phyloP scores from a whole-genome alignment of 2,797 vertebrate species.

The Falco novaeseelandiae region DNA sequence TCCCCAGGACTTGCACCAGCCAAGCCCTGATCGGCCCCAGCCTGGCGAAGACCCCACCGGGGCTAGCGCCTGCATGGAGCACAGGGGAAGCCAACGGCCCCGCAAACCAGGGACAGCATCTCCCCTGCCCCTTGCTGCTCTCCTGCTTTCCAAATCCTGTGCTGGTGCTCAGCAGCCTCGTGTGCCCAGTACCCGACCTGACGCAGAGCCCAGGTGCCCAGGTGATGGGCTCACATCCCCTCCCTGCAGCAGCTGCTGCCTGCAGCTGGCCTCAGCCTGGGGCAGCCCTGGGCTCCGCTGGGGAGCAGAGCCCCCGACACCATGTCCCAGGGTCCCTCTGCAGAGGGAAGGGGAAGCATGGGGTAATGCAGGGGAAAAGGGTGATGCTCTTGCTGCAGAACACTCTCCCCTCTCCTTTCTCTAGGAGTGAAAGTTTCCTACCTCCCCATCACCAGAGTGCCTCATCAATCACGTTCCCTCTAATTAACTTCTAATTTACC shows the following conservation, averaged over 20 bases:
- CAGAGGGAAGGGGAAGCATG: background rate
- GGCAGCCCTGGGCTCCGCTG: background rate
- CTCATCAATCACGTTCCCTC: slow-evolving; percentile 78
- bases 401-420: background rate
- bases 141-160: background rate
- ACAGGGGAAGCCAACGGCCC: fast-evolving
- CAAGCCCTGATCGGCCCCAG: background rate
- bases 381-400: background rate
- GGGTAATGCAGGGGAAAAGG: fast-evolving
- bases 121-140: background rate
- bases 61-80: fast-evolving
- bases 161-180: fast-evolving
- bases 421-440: background rate
- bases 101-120: background rate
- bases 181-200: fast-evolving
- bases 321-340: fast-evolving
- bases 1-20: background rate
- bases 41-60: fast-evolving
- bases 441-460: slow-evolving; percentile 48
- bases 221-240: background rate
- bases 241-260: background rate
- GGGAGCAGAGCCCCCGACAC: background rate
- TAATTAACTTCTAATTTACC: slow-evolving; percentile 80
- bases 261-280: background rate
- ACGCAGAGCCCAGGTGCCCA: fast-evolving